Evolutionary conservation across 64 coral and sea anemone species (phyloP), one percentile per base, ranked within the genome.

Genomic region (Stichodactyla helianthus): DNA sequence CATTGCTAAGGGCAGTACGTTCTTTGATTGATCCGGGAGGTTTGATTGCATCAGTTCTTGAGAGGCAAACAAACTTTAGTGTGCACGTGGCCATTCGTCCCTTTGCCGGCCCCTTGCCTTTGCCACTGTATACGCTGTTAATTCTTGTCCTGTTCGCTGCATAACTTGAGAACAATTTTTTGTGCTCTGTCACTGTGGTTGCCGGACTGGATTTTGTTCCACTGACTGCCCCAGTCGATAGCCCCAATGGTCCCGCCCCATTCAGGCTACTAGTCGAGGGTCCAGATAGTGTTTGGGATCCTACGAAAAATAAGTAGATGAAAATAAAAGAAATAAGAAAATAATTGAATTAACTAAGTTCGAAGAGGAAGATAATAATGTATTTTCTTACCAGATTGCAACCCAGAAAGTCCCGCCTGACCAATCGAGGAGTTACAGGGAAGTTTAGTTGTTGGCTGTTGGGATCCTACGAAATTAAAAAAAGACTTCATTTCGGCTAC

Each of bases 21-120:
- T 87, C 67, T 77, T 55, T 87, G 25, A 87, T 65, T 19, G 63
- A 51, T 53, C 58, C 25, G 23, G 86, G 67, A 52, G 86, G 67
- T 55, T 77, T 87, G 19, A 17, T 53, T 52, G 86, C 31, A 51
- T 77, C 50, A 23, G 4, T 9, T 27, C 19, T 87, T 52, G 63
- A 62, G 14, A 87, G 67, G 67, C 86, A 87, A 18, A 87, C 86
- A 87, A 87, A 87, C 51, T 77, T 87, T 54, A 77, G 67, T 77
- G 86, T 77, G 52, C 86, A 87, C 25, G 86, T 87, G 13, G 57
- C 16, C 9, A 60, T 55, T 77, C 64, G 25, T 52, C 17, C 17
- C 74, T 87, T 77, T 51, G 50, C 86, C 20, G 59, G 25, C 51
- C 62, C 53, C 74, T 77, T 50, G 23, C 61, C 57, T 86, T 86